Conservation (phyloP, 2,113 vertebrate species). For the Ellobius talpinus region DNA sequence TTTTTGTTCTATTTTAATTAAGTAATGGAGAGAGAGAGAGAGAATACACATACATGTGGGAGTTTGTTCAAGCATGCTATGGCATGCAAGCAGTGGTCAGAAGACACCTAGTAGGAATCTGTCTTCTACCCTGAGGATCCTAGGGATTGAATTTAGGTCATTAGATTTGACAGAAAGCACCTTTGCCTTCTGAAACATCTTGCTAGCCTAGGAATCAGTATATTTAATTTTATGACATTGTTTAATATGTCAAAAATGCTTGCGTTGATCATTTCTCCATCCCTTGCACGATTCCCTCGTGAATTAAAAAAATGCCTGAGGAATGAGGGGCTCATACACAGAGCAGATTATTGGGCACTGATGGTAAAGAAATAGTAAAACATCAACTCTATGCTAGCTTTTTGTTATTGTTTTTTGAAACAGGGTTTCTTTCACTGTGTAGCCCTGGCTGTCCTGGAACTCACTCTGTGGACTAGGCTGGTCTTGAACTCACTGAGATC, state of each 20-base stretch:
- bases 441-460: too few relatives aligned
- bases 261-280: neutral
- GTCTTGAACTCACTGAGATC: too few relatives aligned
- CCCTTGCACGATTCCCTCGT: neutral
- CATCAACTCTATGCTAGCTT: neutral
- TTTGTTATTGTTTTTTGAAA: too few relatives aligned
- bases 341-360: neutral
- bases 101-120: neutral
- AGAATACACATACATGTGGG: neutral
- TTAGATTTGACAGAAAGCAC: too few relatives aligned
- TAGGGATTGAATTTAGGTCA: neutral
- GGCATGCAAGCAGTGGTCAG: neutral
- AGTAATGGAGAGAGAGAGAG: neutral
- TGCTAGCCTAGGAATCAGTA: neutral
- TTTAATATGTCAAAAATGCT: neutral
- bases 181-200: neutral
- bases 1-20: neutral
- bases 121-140: too few relatives aligned
- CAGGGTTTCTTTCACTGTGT: too few relatives aligned
- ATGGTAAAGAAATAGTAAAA: neutral
- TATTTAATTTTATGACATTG: neutral
- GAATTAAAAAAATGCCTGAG: neutral
- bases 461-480: too few relatives aligned
- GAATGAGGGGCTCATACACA: neutral
- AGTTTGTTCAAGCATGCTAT: neutral